A percentile compares a stretch with the other conserved stretches of the same genome.
These are phyloP conservation scores for Synergus gifuensis DNA, from an alignment of 2,888 invertebrate genomes.

Conservation along the genomic window DNA sequence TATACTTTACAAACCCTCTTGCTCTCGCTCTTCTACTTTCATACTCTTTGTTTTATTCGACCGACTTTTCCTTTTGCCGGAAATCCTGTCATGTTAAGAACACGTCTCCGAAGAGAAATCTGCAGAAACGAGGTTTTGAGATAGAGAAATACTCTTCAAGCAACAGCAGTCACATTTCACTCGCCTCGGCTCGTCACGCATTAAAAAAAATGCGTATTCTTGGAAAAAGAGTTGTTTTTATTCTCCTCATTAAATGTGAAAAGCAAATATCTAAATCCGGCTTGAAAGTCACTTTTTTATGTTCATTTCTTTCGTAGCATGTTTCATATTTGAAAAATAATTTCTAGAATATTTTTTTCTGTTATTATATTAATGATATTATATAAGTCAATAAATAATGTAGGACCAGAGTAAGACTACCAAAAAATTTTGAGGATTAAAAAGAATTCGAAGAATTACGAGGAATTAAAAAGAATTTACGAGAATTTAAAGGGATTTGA, in stretches of 20 bases:
- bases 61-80: conserved; percentile 17
- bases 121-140: conserved; percentile 8
- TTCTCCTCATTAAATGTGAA: conserved; percentile 11
- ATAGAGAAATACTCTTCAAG: conserved; percentile 23
- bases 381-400: no score
- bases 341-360: not conserved
- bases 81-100: conserved; percentile 37
- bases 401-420: no score
- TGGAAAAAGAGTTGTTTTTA: conserved; percentile 2
- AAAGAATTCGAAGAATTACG: no score
- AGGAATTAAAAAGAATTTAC: no score
- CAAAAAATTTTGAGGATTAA: no score
- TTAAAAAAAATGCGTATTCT: not conserved
- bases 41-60: conserved; percentile 29
- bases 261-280: not conserved
- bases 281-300: not conserved
- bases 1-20: conserved; percentile 1
- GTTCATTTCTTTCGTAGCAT: not conserved
- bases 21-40: conserved; percentile 5
- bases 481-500: no score
- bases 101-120: conserved; percentile 18
- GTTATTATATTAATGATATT: no score
- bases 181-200: not conserved
- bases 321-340: not conserved
- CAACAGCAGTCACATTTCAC: conserved; percentile 19